phyloP scores from a whole-genome alignment of 2,888 invertebrate species.

The Allolobophora icterica region DNA sequence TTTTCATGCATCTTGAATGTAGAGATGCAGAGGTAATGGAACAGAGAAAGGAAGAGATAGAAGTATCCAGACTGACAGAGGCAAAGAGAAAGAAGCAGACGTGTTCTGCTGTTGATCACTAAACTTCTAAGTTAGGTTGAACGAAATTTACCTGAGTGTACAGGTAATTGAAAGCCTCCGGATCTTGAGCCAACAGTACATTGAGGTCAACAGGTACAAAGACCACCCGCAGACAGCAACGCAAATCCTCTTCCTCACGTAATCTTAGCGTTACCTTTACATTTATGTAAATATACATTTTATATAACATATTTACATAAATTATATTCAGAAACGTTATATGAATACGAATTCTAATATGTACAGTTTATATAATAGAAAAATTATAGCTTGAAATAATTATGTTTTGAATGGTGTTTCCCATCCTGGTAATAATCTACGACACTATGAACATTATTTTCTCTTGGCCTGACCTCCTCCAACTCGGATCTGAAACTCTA shows the following conservation, averaged over 20 bases:
- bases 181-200: background rate
- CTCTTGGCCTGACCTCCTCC: background rate
- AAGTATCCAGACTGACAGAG: background rate
- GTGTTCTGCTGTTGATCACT: background rate
- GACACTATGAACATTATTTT: background rate
- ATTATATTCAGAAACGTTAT: too few relatives aligned
- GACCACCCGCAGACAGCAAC: background rate
- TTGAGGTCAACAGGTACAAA: conserved; percentile 3
- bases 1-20: background rate
- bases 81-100: background rate
- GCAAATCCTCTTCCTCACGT: background rate
- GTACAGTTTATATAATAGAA: background rate
- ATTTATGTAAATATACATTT: background rate
- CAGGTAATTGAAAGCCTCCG: background rate
- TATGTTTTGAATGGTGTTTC: background rate
- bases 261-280: background rate
- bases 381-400: background rate
- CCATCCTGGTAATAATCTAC: background rate
- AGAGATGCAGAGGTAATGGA: background rate
- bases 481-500: background rate
- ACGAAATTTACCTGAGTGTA: conserved; percentile 27
- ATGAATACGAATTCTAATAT: too few relatives aligned
- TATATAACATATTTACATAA: background rate
- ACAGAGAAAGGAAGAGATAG: background rate
- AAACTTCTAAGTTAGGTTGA: background rate